Conservation (phyloP, 2,113 vertebrate species). For the Corvus hawaiiensis region DNA sequence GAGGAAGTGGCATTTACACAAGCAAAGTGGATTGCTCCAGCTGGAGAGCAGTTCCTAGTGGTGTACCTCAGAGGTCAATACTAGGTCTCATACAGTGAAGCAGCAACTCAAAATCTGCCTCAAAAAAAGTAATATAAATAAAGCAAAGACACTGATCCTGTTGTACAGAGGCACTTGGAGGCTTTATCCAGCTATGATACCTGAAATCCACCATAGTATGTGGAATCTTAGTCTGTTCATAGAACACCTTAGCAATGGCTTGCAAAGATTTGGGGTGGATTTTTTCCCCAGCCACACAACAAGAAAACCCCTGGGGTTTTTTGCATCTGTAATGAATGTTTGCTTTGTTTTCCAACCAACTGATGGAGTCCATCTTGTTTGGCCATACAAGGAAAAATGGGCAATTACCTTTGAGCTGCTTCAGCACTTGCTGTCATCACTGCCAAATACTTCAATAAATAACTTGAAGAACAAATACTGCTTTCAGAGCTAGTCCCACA, state of each 20-base stretch:
- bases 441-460: conserved; percentile 7
- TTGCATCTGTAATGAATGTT: background rate
- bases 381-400: background rate
- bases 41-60: background rate
- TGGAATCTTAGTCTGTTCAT: background rate
- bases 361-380: background rate
- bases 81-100: background rate
- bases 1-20: background rate
- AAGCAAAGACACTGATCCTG: background rate
- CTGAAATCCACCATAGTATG: background rate
- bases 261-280: background rate
- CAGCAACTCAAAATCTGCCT: background rate
- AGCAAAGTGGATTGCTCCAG: background rate
- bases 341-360: background rate
- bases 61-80: background rate
- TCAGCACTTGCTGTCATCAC: background rate
- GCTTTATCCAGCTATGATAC: background rate
- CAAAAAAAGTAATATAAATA: background rate
- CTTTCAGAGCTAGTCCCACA: background rate
- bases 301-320: background rate
- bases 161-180: background rate
- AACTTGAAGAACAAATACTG: background rate
- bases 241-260: background rate
- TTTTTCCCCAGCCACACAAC: background rate
- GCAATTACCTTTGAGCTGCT: background rate